Percentiles rank a stretch among this genome's conserved stretches.
These are phyloP conservation scores for Chascanopsetta lugubris DNA, from an alignment of 2,113 vertebrate species.

Conservation along the genomic window DNA sequence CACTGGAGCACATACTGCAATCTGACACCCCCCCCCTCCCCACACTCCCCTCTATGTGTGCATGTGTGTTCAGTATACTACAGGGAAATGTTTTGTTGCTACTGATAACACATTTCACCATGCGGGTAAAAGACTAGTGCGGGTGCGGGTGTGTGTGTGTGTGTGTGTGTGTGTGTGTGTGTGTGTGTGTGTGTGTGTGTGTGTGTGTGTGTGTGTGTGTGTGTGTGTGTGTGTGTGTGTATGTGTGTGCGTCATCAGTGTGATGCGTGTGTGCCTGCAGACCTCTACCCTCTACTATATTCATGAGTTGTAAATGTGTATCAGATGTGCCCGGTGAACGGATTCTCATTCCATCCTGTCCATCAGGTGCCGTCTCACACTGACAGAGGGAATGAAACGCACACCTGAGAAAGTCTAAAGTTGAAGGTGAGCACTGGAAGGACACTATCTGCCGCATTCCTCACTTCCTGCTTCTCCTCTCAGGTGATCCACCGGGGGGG, in stretches of 20 bases:
- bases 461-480: conserved; percentile 64
- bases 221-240: conserved; percentile 14
- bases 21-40: not conserved
- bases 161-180: conserved; percentile 17
- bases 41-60: not conserved
- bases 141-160: conserved; percentile 12
- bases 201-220: conserved; percentile 13
- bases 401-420: conserved; percentile 5
- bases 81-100: conserved; percentile 54
- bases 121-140: conserved; percentile 27
- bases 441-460: conserved; percentile 60
- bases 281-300: not conserved
- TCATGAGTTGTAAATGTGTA: not conserved
- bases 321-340: not conserved
- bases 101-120: conserved; percentile 48
- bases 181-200: conserved; percentile 12
- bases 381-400: not conserved
- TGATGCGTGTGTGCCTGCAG: not conserved
- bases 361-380: not conserved
- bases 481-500: conserved; percentile 60
- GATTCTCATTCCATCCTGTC: not conserved
- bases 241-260: conserved; percentile 6
- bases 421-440: conserved; percentile 65
- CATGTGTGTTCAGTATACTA: conserved; percentile 6
- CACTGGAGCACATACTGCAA: conserved; percentile 23